These are phyloP conservation scores for Arrhamphus sclerolepis DNA, from an alignment of 2,797 vertebrate species.

Conservation along the genomic window DNA sequence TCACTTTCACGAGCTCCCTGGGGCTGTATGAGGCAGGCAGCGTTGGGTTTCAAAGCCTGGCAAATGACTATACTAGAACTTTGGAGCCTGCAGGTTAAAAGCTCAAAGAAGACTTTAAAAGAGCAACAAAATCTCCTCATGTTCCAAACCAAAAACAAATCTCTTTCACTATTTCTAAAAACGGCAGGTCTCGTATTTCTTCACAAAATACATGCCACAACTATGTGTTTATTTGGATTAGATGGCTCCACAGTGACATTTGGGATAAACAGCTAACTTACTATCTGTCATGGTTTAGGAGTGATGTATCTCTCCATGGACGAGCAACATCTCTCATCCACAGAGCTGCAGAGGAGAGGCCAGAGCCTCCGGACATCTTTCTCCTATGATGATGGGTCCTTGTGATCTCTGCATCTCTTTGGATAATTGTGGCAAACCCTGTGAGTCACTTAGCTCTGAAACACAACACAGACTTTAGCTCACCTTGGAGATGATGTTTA, in stretches of 20 bases:
- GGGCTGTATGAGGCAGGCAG: conserved; percentile 48
- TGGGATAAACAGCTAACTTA: not conserved
- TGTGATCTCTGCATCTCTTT: conserved; percentile 53
- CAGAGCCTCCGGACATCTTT: conserved; percentile 47
- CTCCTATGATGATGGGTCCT: conserved; percentile 32
- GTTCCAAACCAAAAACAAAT: conserved; percentile 2
- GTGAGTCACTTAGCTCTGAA: conserved; percentile 34
- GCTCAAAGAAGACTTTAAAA: conserved; percentile 8
- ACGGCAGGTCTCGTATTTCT: not conserved
- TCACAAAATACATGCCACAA: not conserved
- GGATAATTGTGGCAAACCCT: conserved; percentile 37
- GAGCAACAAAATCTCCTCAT: not conserved
- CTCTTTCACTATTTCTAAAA: not conserved
- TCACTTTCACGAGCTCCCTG: conserved; percentile 62
- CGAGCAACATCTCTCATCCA: conserved; percentile 19
- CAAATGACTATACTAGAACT: conserved; percentile 1
- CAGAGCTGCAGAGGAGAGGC: conserved; percentile 19
- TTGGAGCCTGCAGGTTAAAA: conserved; percentile 24
- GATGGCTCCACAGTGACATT: not conserved
- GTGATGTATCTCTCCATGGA: conserved; percentile 18
- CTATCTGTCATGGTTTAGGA: conserved; percentile 19
- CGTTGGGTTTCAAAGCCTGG: conserved; percentile 68
- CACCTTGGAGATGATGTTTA: conserved; percentile 42
- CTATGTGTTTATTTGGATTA: not conserved
- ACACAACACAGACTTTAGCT: conserved; percentile 32